Conservation (phyloP, 2,113 vertebrate genomes). For the Aphyosemion australe region DNA sequence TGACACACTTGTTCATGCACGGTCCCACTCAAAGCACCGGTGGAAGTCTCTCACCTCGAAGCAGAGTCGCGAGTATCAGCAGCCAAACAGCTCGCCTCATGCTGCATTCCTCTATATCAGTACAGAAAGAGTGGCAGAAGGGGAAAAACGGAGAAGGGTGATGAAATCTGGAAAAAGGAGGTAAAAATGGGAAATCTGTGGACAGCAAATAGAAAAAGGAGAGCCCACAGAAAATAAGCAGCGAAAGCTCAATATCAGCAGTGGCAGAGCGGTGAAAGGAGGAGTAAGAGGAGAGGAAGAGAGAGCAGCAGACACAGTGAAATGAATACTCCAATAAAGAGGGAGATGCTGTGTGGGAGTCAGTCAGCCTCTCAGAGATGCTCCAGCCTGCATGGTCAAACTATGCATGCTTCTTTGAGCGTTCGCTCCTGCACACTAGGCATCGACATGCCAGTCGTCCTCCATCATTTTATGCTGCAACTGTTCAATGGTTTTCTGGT, state of each 20-base stretch:
- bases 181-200: neutral
- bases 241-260: constrained; percentile 32
- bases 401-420: constrained; percentile 17
- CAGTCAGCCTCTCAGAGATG: constrained; percentile 8
- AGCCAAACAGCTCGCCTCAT: constrained; percentile 69
- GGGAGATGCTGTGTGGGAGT: constrained; percentile 30
- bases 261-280: constrained; percentile 25
- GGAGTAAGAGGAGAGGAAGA: constrained; percentile 10
- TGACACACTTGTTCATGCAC: constrained; percentile 44
- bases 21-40: constrained; percentile 13
- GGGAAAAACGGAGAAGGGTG: constrained; percentile 24
- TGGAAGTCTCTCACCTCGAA: constrained; percentile 73
- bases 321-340: constrained; percentile 29
- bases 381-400: constrained; percentile 8
- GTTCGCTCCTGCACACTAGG: constrained; percentile 14
- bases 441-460: constrained; percentile 8
- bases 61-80: constrained; percentile 61
- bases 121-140: constrained; percentile 24
- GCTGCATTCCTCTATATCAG: constrained; percentile 62
- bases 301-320: constrained; percentile 42
- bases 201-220: constrained; percentile 8
- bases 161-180: constrained; percentile 14
- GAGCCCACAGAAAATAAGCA: constrained; percentile 30
- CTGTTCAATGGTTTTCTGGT: neutral
- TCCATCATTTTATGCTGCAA: neutral